Evolutionary conservation across 2,113 vertebrate species (phyloP).

Genomic region (Hippocampus zosterae): DNA sequence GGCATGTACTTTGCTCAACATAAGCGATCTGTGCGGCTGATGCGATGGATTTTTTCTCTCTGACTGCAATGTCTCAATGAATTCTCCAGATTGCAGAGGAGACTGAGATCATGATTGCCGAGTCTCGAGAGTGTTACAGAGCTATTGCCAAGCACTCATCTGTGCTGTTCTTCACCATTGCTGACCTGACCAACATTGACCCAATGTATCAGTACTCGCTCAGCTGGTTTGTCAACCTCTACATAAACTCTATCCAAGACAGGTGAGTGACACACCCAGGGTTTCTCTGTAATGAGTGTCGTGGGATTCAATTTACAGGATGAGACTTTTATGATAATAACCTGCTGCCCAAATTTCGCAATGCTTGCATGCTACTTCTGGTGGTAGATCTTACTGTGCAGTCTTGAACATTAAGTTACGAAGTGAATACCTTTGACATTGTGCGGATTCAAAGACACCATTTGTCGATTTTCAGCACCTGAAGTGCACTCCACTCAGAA

Average conservation of each 20-base stretch:
- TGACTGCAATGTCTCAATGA: slow-evolving; percentile 5
- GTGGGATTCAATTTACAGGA: neutral
- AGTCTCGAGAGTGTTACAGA: slow-evolving; percentile 91
- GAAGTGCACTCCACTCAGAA: neutral
- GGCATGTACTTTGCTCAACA: slow-evolving; percentile 58
- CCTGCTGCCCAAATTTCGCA: neutral
- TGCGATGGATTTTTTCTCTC: neutral
- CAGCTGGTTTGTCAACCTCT: slow-evolving; percentile 93
- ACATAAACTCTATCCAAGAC: slow-evolving; percentile 86
- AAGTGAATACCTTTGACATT: no score
- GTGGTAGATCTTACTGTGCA: neutral
- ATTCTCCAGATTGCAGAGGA: slow-evolving; percentile 84
- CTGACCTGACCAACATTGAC: slow-evolving; percentile 91
- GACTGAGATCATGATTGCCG: slow-evolving; percentile 88
- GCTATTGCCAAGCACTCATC: slow-evolving; percentile 90
- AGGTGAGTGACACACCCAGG: slow-evolving; percentile 73
- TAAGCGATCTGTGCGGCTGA: neutral
- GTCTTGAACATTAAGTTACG: neutral
- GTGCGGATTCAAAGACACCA: neutral
- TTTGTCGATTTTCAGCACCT: neutral
- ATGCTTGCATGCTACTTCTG: neutral
- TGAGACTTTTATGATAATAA: neutral
- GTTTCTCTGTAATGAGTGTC: neutral
- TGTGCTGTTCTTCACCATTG: slow-evolving; percentile 91
- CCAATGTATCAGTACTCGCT: slow-evolving; percentile 99